phyloP scores from a whole-genome alignment of 2,888 invertebrate species.

The Drosophila mettleri region DNA sequence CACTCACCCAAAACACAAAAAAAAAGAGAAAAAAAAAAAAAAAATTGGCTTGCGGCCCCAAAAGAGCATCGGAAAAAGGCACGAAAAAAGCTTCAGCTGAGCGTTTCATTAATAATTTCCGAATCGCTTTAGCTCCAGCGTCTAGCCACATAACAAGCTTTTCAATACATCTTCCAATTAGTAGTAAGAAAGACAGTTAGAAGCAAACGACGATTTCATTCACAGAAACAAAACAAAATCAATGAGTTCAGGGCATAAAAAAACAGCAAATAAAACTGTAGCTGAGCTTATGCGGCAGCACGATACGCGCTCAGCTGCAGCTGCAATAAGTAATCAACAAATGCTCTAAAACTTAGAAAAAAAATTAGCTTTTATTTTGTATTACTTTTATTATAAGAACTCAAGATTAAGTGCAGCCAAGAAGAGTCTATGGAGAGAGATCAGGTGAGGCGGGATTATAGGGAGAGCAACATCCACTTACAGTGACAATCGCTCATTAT shows the following conservation, averaged over 20 bases:
- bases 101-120: constrained; percentile 70
- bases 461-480: no score
- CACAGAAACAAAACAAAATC: constrained; percentile 36
- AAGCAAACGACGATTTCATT: constrained; percentile 61
- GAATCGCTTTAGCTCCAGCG: constrained; percentile 24
- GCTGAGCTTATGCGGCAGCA: neutral
- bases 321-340: neutral
- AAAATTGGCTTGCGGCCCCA: constrained; percentile 49
- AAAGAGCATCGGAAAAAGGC: constrained; percentile 18
- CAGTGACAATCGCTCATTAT: no score
- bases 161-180: constrained; percentile 37
- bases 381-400: no score
- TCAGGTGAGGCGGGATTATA: no score
- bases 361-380: no score
- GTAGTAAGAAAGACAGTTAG: constrained; percentile 63
- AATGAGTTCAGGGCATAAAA: no score
- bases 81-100: constrained; percentile 13
- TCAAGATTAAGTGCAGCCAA: no score
- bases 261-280: no score
- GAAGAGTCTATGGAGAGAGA: no score
- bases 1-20: constrained; percentile 51
- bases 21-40: neutral
- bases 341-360: no score
- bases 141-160: constrained; percentile 24
- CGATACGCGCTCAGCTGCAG: neutral